Base-by-base conservation (phyloP, 2,113 vertebrate species). In the Theropithecus gelada region DNA sequence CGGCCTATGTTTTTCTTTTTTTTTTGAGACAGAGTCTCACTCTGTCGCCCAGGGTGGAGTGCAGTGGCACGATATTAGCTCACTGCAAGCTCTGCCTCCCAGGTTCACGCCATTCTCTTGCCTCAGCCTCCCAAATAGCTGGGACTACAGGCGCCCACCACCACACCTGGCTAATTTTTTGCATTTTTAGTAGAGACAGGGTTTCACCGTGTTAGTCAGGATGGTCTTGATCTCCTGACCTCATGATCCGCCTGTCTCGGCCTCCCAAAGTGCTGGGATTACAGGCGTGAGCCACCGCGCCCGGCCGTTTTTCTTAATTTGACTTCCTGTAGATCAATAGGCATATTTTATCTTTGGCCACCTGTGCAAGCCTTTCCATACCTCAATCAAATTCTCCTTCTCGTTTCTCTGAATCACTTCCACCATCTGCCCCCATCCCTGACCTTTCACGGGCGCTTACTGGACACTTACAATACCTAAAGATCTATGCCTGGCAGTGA, bases 201-300 rank as follows among this genome's bases (percentile, higher is more conserved):
- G 27, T 64, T 64, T 64, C 13, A 30, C 27, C 12, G 2, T 64
- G 61, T 14, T 45, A 23, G 73, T 14, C 73, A 45, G 73, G 40
- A 13, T 4, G 7, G 61, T 64, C 61, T 64, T 5, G 27, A 30
- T 14, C 61, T 64, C 27, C 61, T 64, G 27, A 13, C 61, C 61
- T 64, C 2, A 0, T 64, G 61, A 30, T 64, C 61, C 6, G 5
- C 27, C 61, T 0, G 2, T 30, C 13, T 64, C 61, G 0, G 27
- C 61, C 61, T 64, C 61, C 27, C 27, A 30, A 30, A 64, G 61
- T 64, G 61, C 61, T 64, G 61, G 61, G 27, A 64, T 64, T 64
- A 64, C 61, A 64, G 61, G 27, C 61, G 2, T 64, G 61, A 64
- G 61, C 61, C 61, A 64, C 61, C 0, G 11, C 13, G 11, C 27